Evolutionary conservation across 2,888 invertebrate species (phyloP), one percentile per base, ranked within the genome.

Genomic region (Lasioglossum lativentre): DNA sequence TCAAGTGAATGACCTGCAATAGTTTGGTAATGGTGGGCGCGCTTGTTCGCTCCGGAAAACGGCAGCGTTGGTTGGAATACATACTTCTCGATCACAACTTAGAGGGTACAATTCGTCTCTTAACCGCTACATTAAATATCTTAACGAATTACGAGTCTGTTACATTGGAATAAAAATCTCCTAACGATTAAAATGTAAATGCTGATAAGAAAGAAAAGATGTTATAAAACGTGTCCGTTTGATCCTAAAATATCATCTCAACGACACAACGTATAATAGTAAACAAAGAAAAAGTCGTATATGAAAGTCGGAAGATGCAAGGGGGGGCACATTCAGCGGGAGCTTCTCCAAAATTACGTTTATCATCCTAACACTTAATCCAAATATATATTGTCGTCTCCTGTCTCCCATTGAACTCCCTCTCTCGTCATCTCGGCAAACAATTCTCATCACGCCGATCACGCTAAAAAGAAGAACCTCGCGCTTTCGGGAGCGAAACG

Each of bases 1-100:
- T 95, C 94, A 94, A 93, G 88, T 87, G 86, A 93, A 93, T 94
- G 93, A 94, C 92, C 93, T 92, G 92, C 90, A 90, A 93, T 92
- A 92, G 93, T 94, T 94, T 94, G 93, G 94, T 94, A 94, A 93
- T 93, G 92, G 91, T 93, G 88, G 86, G 79, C 88, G 90, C 86
- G 84, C 81, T 81, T 68, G 85, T 88, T 91, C 90, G 90, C 89
- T 88, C 85, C 86, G 74, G 89, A 90, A 91, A 89, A 88, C 82
- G 34, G 47, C 23, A 23, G 66, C 52, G 38, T 66, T 63, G 70
- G 85, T 82, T 70, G 23, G 52, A 78, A 72, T 38, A 38, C 27
- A 72, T 38, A 38, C 27, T 16, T 56, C 14, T 38, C 3, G 45
- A 30, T 42, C 77, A 75, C 52, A 73, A 76, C 63, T 82, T 38